Evolutionary conservation across 2,888 invertebrate genomes (phyloP).

Genomic region (Pristionchus entomophagus): DNA sequence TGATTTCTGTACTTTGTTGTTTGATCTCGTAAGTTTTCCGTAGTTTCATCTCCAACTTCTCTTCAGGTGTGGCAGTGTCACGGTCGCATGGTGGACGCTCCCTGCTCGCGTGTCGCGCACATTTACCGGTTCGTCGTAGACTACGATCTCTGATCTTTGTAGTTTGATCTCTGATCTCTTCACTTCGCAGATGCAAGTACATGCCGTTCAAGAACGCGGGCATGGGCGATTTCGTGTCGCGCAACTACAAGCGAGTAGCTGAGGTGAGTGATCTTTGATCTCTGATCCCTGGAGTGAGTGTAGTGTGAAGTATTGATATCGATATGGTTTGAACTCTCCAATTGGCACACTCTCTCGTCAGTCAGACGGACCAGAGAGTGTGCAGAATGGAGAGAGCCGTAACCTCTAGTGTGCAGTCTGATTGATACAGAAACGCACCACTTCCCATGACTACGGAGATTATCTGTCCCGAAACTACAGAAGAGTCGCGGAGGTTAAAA

Average conservation of each 20-base stretch:
- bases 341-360: no score
- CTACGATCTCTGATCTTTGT: neutral
- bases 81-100: conserved; percentile 79
- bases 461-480: conserved; percentile 26
- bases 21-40: conserved; percentile 48
- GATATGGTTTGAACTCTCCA: neutral
- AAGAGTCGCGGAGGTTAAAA: conserved; percentile 76
- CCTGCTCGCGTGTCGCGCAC: conserved; percentile 80
- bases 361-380: no score
- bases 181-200: conserved; percentile 68
- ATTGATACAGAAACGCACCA: neutral
- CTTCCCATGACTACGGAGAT: neutral
- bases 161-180: conserved; percentile 25
- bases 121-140: conserved; percentile 76
- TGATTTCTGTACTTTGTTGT: neutral
- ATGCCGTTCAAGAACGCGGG: conserved; percentile 73
- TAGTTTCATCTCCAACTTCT: conserved; percentile 1
- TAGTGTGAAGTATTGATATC: no score
- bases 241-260: conserved; percentile 76
- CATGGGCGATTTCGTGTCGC: conserved; percentile 84
- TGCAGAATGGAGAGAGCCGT: neutral
- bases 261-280: conserved; percentile 81
- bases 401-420: no score
- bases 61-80: conserved; percentile 80
- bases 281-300: neutral